Percentiles rank a stretch among this genome's conserved stretches.
phyloP scores from a whole-genome alignment of 2,797 vertebrate species.

The Gymnopithys bicolor region DNA sequence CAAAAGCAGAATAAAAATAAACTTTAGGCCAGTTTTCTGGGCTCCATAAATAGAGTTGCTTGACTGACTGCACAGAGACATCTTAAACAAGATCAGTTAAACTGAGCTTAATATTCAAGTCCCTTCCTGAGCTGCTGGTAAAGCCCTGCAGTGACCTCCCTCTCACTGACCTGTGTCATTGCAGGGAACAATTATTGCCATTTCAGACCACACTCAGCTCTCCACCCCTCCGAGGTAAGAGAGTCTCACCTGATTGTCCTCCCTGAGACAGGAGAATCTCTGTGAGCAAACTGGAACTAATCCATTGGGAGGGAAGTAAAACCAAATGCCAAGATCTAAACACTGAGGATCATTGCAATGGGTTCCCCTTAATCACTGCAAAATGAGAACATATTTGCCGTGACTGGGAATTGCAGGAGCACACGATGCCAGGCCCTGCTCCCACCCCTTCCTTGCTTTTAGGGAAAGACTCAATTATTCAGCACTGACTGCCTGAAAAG shows the following conservation, averaged over 20 bases:
- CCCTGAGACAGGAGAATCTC: neutral
- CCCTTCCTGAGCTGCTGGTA: neutral
- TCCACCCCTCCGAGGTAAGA: neutral
- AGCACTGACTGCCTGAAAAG: constrained; percentile 9
- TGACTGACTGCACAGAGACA: neutral
- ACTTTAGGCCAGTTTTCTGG: neutral
- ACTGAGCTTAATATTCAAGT: neutral
- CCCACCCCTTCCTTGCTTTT: neutral
- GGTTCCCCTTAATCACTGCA: neutral
- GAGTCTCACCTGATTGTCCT: neutral
- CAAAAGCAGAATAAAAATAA: constrained; percentile 1
- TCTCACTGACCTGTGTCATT: neutral
- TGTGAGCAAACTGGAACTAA: neutral
- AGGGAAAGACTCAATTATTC: constrained; percentile 6
- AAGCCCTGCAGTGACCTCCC: neutral
- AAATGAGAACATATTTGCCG: neutral
- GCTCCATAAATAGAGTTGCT: neutral
- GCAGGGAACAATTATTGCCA: neutral
- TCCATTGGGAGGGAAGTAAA: neutral
- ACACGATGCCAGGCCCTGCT: neutral
- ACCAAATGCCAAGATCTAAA: neutral
- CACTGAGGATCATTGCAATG: neutral
- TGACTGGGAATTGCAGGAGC: neutral
- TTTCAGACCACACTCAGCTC: neutral
- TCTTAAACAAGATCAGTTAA: neutral